phyloP scores from a whole-genome alignment of 64 coral and sea anemone genomes.

The Pocillopora verrucosa region DNA sequence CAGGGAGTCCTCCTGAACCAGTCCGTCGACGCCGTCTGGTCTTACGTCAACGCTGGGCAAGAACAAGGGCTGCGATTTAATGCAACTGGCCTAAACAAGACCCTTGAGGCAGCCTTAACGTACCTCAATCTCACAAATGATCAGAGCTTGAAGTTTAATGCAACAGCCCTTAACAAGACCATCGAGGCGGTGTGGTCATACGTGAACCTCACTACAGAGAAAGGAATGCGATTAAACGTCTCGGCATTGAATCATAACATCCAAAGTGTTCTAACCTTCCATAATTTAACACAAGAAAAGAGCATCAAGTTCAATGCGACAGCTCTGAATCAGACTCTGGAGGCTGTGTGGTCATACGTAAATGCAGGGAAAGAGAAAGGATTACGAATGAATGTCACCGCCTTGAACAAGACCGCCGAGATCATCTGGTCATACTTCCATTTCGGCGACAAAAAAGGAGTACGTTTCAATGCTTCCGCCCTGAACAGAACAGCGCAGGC shows the following conservation, averaged over 20 bases:
- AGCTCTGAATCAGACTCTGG: slow-evolving; percentile 30
- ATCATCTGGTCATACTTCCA: slow-evolving; percentile 71
- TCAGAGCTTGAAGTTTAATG: slow-evolving; percentile 61
- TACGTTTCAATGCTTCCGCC: slow-evolving; percentile 62
- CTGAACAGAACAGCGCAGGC: slow-evolving; percentile 26
- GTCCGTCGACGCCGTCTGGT: slow-evolving; percentile 40
- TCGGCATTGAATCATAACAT: slow-evolving; percentile 63
- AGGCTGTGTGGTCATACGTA: slow-evolving; percentile 52
- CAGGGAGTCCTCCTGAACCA: slow-evolving; percentile 38
- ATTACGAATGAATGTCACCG: slow-evolving; percentile 71
- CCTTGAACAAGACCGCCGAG: slow-evolving; percentile 54
- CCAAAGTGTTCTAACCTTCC: slow-evolving; percentile 63
- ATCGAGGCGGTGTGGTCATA: slow-evolving; percentile 47
- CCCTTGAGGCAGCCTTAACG: slow-evolving; percentile 19
- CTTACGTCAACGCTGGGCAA: slow-evolving; percentile 27
- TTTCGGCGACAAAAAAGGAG: slow-evolving; percentile 48
- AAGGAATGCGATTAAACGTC: slow-evolving; percentile 65
- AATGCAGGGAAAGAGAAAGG: slow-evolving; percentile 71
- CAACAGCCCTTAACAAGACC: slow-evolving; percentile 39
- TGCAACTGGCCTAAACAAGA: slow-evolving; percentile 35
- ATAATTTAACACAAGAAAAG: slow-evolving; percentile 55
- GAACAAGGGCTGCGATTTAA: slow-evolving; percentile 41
- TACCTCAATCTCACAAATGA: slow-evolving; percentile 16
- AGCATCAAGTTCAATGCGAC: slow-evolving; percentile 78
- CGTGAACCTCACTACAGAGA: slow-evolving; percentile 3